phyloP scores from a whole-genome alignment of 1,140 invertebrate genomes.

The Drosophila kikkawai region DNA sequence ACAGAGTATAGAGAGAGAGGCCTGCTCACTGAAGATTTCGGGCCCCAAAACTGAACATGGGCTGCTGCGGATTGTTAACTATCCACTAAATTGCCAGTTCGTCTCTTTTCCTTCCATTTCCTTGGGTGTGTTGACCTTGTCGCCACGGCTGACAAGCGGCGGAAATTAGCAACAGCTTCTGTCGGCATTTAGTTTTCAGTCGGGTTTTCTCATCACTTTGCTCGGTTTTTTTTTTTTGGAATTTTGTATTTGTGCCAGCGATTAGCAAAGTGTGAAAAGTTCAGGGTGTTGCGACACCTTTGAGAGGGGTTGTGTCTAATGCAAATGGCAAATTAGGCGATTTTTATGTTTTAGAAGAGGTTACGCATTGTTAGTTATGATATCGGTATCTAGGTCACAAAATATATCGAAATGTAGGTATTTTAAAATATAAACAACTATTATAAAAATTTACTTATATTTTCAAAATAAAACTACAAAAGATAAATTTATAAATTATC shows the following conservation, averaged over 20 bases:
- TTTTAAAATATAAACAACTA: not conserved
- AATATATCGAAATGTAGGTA: not conserved
- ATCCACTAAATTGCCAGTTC: slow-evolving; percentile 44
- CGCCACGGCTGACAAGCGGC: slow-evolving; percentile 56
- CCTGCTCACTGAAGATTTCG: slow-evolving; percentile 14
- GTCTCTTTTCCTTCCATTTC: slow-evolving; percentile 43
- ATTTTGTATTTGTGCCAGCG: slow-evolving; percentile 51
- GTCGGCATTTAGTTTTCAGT: slow-evolving; percentile 52
- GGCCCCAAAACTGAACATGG: not conserved
- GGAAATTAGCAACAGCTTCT: slow-evolving; percentile 78
- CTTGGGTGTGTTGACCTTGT: slow-evolving; percentile 77
- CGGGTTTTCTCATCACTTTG: slow-evolving; percentile 15
- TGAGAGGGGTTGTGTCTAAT: slow-evolving; percentile 32
- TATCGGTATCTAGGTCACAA: not conserved
- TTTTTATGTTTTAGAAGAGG: slow-evolving; percentile 15
- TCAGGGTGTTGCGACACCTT: slow-evolving; percentile 48
- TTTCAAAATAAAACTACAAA: too few relatives aligned
- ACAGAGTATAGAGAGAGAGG: not conserved
- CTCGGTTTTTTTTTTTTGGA: slow-evolving; percentile 3
- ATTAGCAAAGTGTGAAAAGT: slow-evolving; percentile 79
- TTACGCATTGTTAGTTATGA: not conserved
- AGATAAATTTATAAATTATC: not conserved
- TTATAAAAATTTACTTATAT: too few relatives aligned
- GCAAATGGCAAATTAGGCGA: slow-evolving; percentile 21
- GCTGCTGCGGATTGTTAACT: slow-evolving; percentile 32